These are phyloP conservation scores for Leptopilina boulardi DNA, from an alignment of 1,140 invertebrate genomes.

Conservation along the genomic window DNA sequence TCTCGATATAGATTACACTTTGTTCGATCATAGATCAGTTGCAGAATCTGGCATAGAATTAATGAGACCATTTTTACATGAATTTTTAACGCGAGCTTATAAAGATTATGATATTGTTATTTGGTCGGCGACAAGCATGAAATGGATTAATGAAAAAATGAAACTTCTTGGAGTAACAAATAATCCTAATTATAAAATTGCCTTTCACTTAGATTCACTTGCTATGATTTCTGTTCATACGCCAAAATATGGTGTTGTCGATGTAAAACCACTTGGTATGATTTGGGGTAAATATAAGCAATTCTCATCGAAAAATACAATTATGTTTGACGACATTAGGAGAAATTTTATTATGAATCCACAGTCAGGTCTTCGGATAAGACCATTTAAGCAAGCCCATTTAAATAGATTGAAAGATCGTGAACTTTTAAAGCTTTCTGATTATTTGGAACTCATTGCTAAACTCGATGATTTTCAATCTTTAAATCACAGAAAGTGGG, in stretches of 20 bases:
- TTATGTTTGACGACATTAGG: constrained; percentile 99
- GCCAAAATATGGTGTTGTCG: constrained; percentile 91
- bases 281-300: constrained; percentile 97
- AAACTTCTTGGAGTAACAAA: constrained; percentile 89
- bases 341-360: constrained; percentile 99
- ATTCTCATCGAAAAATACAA: constrained; percentile 93
- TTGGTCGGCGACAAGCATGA: constrained; percentile 98
- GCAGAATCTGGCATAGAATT: constrained; percentile 92
- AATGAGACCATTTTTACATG: constrained; percentile 96
- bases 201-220: constrained; percentile 92
- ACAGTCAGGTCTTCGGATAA: constrained; percentile 92
- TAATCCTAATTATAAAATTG: constrained; percentile 93
- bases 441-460: constrained; percentile 92
- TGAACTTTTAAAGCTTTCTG: constrained; percentile 89
- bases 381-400: constrained; percentile 93
- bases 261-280: constrained; percentile 96
- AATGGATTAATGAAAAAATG: constrained; percentile 99
- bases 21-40: constrained; percentile 95
- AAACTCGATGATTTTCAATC: constrained; percentile 87
- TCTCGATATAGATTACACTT: constrained; percentile 97
- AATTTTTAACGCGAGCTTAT: constrained; percentile 95
- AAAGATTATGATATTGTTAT: constrained; percentile 92
- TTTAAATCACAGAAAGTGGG: constrained; percentile 95
- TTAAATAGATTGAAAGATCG: constrained; percentile 89
- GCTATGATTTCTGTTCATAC: constrained; percentile 97